Percentiles rank a stretch among this genome's conserved stretches.
phyloP scores from a whole-genome alignment of 2,888 invertebrate species.

The Lepidochrysops patricia region DNA sequence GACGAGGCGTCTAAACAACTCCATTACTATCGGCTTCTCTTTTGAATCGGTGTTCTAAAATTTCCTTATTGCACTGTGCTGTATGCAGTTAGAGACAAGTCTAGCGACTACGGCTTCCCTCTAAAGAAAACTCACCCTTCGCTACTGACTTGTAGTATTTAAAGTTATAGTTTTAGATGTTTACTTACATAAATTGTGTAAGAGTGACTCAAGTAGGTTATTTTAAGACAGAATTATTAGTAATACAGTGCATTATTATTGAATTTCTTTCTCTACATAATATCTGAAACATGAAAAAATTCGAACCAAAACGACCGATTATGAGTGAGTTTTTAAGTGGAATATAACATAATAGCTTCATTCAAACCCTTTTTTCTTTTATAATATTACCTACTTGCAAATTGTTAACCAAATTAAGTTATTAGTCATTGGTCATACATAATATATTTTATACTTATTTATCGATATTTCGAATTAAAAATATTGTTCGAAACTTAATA shows the following conservation, averaged over 20 bases:
- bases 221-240: not conserved
- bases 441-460: not conserved
- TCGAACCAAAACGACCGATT: no score
- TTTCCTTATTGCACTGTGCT: no score
- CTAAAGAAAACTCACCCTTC: no score
- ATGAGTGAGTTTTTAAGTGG: no score
- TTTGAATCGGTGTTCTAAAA: no score
- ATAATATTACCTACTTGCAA: not conserved
- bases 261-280: not conserved
- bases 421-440: not conserved
- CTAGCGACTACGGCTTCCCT: no score
- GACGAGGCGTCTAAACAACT: no score
- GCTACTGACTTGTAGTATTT: no score
- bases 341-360: not conserved
- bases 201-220: not conserved
- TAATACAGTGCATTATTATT: not conserved
- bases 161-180: not conserved
- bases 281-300: not conserved
- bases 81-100: no score
- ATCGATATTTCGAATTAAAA: not conserved
- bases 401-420: not conserved
- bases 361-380: not conserved
- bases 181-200: not conserved
- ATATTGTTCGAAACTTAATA: not conserved
- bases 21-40: no score